Base-by-base conservation (phyloP, 1,140 invertebrate genomes). In the Schmidtea mediterranea region DNA sequence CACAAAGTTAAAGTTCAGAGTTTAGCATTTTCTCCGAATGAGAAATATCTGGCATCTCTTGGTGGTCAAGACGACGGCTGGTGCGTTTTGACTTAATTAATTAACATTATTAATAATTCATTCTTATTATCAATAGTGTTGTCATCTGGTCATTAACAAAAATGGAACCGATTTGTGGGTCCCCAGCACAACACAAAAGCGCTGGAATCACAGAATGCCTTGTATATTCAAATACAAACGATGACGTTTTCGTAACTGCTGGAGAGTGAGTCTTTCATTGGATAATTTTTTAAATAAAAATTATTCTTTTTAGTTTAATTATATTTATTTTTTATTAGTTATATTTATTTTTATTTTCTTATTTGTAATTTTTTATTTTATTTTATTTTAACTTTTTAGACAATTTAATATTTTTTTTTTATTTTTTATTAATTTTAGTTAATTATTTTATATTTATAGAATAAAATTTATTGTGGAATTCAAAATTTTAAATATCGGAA, bases 31-130 rank as follows among this genome's bases (percentile, higher is more conserved):
- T 79, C 81, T 0, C 70, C 72, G 21, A 74, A 80, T 59, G 79
- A 80, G 51, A 71, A 71, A 39, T 84, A 76, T 60, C 66, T 86
- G 46, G 73, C 82, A 32, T 81, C 79, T 1, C 69, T 87, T 26
- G 83, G 83, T 13, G 83, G 83, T 1, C 72, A 74, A 52, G 83
- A 90, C 62, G 82, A 83, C 63, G 78, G 80, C 19, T 75, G 75
- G 55, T 73, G 81, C 22, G 49, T 53, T 51, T 46, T 48, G 9
- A 16, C 32, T n/a, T 16, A 21, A 15, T 26, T 18, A 49, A 8
- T 32, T 18, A 32, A 10, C 15, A 22, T 45, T 16, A 18, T 21
- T n/a, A 5, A 18, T 22, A 13, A n/a, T n/a, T n/a, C n/a, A 18
- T n/a, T 24, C 13, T 22, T 3, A 21, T n/a, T 46, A 23, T 36